Conservation (phyloP, 2,888 invertebrate genomes). For the Eulithis testata region DNA sequence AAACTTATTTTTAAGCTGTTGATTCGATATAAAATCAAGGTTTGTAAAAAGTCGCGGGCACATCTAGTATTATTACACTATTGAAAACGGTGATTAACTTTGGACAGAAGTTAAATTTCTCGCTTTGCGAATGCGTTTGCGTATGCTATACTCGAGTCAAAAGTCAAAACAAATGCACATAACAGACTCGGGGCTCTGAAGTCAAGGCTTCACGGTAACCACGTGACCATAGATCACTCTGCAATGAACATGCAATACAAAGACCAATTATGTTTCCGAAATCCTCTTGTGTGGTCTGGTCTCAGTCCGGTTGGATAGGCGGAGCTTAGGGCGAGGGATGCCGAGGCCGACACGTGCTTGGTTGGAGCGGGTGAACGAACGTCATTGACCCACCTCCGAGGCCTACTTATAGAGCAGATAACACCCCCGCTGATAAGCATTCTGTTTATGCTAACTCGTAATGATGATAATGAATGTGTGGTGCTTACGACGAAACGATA, state of each 20-base stretch:
- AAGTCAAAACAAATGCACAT: no score
- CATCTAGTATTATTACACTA: no score
- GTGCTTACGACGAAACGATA: not conserved
- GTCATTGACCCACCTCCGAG: slow-evolving; percentile 82
- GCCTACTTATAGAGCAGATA: slow-evolving; percentile 74
- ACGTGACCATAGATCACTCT: no score
- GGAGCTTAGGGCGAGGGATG: slow-evolving; percentile 37
- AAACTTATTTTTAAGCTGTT: no score
- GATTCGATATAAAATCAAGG: no score
- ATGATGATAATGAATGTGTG: slow-evolving; percentile 9
- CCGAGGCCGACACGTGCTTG: slow-evolving; percentile 78
- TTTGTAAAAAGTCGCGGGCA: no score
- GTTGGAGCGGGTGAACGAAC: slow-evolving; percentile 81
- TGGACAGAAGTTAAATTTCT: no score
- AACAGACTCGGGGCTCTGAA: no score
- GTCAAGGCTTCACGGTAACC: no score
- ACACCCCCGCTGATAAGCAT: slow-evolving; percentile 70
- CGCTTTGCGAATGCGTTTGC: no score
- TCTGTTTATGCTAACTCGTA: slow-evolving; percentile 49
- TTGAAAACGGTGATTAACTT: no score
- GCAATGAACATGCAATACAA: not conserved
- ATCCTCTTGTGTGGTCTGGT: slow-evolving; percentile 3
- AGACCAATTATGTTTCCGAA: slow-evolving; percentile 3
- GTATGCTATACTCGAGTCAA: no score
- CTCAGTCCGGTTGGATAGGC: slow-evolving; percentile 26